Evolutionary conservation across 2,797 vertebrate species (phyloP), one percentile per base, ranked within the genome.

Genomic region (Okamejei kenojei): DNA sequence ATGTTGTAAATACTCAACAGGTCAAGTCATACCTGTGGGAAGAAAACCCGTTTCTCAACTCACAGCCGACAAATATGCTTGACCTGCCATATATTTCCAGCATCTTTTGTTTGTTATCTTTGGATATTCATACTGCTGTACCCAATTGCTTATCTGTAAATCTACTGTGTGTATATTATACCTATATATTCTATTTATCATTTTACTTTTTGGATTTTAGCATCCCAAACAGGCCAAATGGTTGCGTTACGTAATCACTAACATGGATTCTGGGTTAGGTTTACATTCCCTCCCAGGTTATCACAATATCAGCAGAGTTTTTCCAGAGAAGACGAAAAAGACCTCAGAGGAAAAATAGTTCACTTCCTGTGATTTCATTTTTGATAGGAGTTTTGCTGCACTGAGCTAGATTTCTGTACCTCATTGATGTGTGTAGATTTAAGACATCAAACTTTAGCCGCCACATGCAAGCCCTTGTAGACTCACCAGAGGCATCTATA

Each of bases 341-440:
- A 90, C 32, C 32, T 90, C 61, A 35, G 65, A 35, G 88, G 32
- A 91, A 73, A 90, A 90, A 54, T 45, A 74, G 68, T 23, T 91
- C 68, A 91, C 65, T 91, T 74, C 86, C 86, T 74, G 38, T 29
- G 68, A 91, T 54, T 91, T 26, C 38, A 26, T 45, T 26, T 26
- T 73, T 71, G 68, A 38, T 29, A 71, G 19, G 68, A 74, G 19
- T 32, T 74, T 91, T 32, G 21, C 38, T 74, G 90, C 68, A 91
- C 32, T 74, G 4, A 74, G 38, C 63, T 73, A 15, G 21, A 90
- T 29, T 11, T 61, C 54, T 63, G 26, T 63, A 65, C 9, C 29
- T 32, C 84, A 88, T 21, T n/a, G 84, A 65, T 11, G 61, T 23
- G 86, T 73, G 68, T 38, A 91, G 68, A 73, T 65, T 91, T 91